A percentile compares a stretch with the other conserved stretches of the same genome.
These are phyloP conservation scores for Aelia acuminata DNA, from an alignment of 2,888 invertebrate genomes.

Conservation along the genomic window DNA sequence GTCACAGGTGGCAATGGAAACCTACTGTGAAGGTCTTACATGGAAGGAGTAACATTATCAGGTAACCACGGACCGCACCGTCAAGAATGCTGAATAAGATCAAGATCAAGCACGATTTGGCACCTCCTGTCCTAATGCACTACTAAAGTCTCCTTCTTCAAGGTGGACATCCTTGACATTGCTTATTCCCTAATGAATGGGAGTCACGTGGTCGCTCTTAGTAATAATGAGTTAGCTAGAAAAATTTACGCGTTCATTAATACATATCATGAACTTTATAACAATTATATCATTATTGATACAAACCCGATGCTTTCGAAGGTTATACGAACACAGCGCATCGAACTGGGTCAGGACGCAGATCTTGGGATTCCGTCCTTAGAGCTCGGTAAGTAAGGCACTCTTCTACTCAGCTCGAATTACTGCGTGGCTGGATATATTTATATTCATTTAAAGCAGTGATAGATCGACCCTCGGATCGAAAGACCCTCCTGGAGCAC, in stretches of 20 bases:
- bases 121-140: neutral
- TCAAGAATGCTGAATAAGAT: constrained; percentile 1
- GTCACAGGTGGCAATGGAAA: neutral
- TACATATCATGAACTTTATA: neutral
- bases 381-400: neutral
- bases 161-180: neutral
- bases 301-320: neutral
- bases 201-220: neutral
- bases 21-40: neutral
- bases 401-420: too few relatives aligned
- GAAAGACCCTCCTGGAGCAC: too few relatives aligned
- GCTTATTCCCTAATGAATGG: neutral
- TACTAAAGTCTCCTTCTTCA: neutral
- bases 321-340: neutral
- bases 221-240: neutral
- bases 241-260: neutral
- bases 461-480: too few relatives aligned
- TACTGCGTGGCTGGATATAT: too few relatives aligned
- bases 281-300: neutral
- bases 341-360: constrained; percentile 14
- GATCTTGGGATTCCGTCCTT: neutral
- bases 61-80: neutral
- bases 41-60: neutral
- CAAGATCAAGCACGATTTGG: constrained; percentile 16
- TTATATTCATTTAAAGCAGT: too few relatives aligned